Conservation (phyloP, 2,888 invertebrate genomes). For the Lamellibrachia satsuma region DNA sequence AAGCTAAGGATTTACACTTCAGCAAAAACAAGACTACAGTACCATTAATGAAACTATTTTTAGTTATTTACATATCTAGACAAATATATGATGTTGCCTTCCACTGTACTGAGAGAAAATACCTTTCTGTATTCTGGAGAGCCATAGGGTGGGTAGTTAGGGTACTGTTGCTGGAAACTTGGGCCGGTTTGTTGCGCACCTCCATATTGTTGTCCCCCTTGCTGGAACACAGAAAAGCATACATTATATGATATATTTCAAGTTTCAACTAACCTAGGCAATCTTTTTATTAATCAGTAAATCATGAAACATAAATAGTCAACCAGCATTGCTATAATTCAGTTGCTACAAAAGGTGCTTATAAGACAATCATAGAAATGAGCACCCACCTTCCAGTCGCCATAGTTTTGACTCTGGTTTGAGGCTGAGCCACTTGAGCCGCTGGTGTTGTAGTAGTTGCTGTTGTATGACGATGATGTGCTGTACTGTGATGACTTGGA, state of each 20-base stretch:
- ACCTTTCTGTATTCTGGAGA: not conserved
- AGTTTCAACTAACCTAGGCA: not conserved
- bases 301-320: not conserved
- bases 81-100: not conserved
- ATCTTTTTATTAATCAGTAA: not conserved
- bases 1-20: not conserved
- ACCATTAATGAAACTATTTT: not conserved
- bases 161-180: not conserved
- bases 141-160: not conserved
- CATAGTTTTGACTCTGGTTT: slow-evolving; percentile 3
- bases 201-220: not conserved
- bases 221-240: not conserved
- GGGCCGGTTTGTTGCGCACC: not conserved
- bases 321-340: not conserved
- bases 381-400: not conserved
- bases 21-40: not conserved
- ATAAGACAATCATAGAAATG: not conserved
- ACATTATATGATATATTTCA: not conserved
- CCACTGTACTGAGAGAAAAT: not conserved
- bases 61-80: not conserved
- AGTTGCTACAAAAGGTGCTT: not conserved
- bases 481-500: not conserved
- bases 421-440: not conserved
- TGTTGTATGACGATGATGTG: not conserved
- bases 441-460: not conserved